phyloP scores from a whole-genome alignment of 2,888 invertebrate genomes.

The Drosophila kanekoi region DNA sequence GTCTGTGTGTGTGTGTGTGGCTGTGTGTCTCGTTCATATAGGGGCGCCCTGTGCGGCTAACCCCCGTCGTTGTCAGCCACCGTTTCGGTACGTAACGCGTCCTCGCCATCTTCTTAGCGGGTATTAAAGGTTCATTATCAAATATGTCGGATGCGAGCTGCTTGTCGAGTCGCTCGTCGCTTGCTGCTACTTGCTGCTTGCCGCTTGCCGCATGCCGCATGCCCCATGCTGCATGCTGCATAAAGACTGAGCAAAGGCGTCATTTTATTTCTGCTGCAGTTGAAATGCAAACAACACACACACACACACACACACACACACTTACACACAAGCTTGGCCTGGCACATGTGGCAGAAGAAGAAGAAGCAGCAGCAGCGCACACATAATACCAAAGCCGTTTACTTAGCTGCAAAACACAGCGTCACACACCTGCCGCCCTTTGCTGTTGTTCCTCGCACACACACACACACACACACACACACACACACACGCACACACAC shows the following conservation, averaged over 20 bases:
- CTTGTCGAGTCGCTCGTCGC: conserved; percentile 20
- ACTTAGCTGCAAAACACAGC: conserved; percentile 55
- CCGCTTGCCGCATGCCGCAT: conserved; percentile 4
- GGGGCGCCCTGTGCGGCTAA: conserved; percentile 41
- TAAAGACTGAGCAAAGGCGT: conserved; percentile 5
- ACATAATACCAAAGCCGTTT: conserved; percentile 49
- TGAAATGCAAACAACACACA: conserved; percentile 45
- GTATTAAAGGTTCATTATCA: conserved; percentile 73
- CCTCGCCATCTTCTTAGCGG: conserved; percentile 43
- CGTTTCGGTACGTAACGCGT: conserved; percentile 13
- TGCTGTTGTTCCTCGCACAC: conserved; percentile 25
- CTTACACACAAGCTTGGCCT: conserved; percentile 5
- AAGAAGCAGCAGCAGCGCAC: no score
- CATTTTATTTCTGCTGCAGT: conserved; percentile 25
- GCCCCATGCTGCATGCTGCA: neutral
- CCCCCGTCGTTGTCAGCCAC: conserved; percentile 27
- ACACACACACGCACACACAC: conserved; percentile 7
- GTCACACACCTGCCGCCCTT: conserved; percentile 52
- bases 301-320: conserved; percentile 9
- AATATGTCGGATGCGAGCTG: conserved; percentile 50
- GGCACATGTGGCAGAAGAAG: conserved; percentile 1
- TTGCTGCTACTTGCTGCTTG: conserved; percentile 5
- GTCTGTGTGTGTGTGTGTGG: conserved; percentile 8
- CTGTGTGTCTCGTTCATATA: conserved; percentile 29
- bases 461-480: conserved; percentile 15